Evolutionary conservation across 2,888 invertebrate species (phyloP).

Genomic region (Acleris laterana): DNA sequence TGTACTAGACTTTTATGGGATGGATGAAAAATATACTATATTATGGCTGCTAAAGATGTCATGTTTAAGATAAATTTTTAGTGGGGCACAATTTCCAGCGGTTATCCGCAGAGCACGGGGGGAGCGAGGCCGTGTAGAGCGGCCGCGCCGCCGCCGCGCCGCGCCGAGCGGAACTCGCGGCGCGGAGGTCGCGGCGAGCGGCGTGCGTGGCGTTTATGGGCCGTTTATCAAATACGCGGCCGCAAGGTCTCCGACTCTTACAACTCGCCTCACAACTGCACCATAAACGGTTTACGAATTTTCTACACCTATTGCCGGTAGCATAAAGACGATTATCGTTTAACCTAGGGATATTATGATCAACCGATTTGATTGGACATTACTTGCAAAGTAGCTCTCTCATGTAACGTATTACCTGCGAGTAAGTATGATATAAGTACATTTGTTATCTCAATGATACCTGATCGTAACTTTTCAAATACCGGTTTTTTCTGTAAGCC

Average conservation of each 20-base stretch:
- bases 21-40: too few relatives aligned
- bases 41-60: too few relatives aligned
- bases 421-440: neutral
- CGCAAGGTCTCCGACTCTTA: conserved; percentile 52
- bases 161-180: conserved; percentile 41
- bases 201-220: conserved; percentile 43
- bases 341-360: neutral
- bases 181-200: conserved; percentile 47
- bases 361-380: conserved; percentile 24
- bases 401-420: conserved; percentile 9
- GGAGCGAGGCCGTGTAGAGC: too few relatives aligned
- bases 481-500: neutral
- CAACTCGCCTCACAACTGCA: conserved; percentile 29
- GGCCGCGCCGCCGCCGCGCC: conserved; percentile 19
- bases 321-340: conserved; percentile 12
- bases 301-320: conserved; percentile 10
- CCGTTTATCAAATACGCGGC: conserved; percentile 54
- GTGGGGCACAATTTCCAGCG: too few relatives aligned
- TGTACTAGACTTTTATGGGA: too few relatives aligned
- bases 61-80: too few relatives aligned
- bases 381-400: conserved; percentile 20
- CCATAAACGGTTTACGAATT: conserved; percentile 3
- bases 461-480: conserved; percentile 28
- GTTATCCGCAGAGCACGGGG: too few relatives aligned
- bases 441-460: conserved; percentile 23